phyloP scores from a whole-genome alignment of 2,888 invertebrate genomes.

The Callosobruchus maculatus region DNA sequence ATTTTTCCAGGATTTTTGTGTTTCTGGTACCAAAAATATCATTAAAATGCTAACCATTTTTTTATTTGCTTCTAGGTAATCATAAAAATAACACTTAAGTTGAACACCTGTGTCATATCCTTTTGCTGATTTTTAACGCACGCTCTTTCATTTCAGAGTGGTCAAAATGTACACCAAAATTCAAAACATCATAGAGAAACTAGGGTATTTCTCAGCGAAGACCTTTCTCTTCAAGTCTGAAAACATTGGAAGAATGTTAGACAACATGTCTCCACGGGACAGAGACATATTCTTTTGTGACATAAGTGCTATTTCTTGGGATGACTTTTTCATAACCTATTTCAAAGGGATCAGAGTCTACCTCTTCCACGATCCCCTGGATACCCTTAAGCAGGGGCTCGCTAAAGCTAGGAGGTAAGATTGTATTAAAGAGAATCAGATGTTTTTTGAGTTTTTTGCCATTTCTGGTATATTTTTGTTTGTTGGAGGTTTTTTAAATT shows the following conservation, averaged over 20 bases:
- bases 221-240: constrained; percentile 68
- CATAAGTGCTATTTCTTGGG: constrained; percentile 71
- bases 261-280: constrained; percentile 50
- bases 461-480: too few species aligned
- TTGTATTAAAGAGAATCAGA: too few species aligned
- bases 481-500: too few species aligned
- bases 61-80: too few species aligned
- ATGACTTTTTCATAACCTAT: constrained; percentile 65
- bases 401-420: constrained; percentile 23
- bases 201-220: constrained; percentile 72
- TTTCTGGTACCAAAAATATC: too few species aligned
- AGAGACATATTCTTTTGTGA: constrained; percentile 69
- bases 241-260: constrained; percentile 59
- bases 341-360: constrained; percentile 71
- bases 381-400: constrained; percentile 59
- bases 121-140: too few species aligned
- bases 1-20: too few species aligned
- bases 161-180: constrained; percentile 75
- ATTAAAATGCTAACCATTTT: too few species aligned
- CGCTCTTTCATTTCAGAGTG: constrained; percentile 58
- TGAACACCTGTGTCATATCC: too few species aligned
- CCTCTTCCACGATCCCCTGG: constrained; percentile 74
- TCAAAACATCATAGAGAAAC: constrained; percentile 68
- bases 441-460: too few species aligned
- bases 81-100: too few species aligned